Conservation (phyloP, 2,113 vertebrate species). For the Muntiacus muntjak region DNA sequence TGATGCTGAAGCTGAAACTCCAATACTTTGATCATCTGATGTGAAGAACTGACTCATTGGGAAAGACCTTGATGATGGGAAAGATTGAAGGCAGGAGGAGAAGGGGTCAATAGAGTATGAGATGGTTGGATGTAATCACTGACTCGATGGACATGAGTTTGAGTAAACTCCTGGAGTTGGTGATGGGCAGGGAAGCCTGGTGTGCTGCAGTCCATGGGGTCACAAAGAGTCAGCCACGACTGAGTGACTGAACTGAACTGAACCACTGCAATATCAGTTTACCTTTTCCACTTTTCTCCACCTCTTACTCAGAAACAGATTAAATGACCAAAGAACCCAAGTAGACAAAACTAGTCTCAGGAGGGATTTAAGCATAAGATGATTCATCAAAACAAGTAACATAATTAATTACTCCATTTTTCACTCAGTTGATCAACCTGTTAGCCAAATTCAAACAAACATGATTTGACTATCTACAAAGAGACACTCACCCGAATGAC, state of each 20-base stretch:
- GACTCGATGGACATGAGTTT: neutral
- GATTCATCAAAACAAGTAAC: neutral
- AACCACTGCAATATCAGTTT: neutral
- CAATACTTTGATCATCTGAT: neutral
- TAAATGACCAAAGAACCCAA: neutral
- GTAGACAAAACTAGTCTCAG: neutral
- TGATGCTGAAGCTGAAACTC: neutral
- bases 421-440: neutral
- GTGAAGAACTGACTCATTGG: neutral
- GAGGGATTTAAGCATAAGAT: neutral
- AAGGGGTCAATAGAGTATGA: neutral
- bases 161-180: neutral
- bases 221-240: fast-evolving
- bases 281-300: neutral
- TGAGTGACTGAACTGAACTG: neutral
- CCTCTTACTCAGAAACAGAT: neutral
- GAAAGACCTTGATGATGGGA: neutral
- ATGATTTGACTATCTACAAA: neutral
- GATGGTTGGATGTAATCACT: neutral
- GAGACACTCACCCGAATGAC: neutral
- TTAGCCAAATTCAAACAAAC: constrained; percentile 7
- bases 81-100: neutral
- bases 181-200: neutral
- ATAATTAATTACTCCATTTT: neutral
- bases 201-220: neutral